phyloP scores from a whole-genome alignment of 2,797 vertebrate species.

The Halcyon chelicuti region DNA sequence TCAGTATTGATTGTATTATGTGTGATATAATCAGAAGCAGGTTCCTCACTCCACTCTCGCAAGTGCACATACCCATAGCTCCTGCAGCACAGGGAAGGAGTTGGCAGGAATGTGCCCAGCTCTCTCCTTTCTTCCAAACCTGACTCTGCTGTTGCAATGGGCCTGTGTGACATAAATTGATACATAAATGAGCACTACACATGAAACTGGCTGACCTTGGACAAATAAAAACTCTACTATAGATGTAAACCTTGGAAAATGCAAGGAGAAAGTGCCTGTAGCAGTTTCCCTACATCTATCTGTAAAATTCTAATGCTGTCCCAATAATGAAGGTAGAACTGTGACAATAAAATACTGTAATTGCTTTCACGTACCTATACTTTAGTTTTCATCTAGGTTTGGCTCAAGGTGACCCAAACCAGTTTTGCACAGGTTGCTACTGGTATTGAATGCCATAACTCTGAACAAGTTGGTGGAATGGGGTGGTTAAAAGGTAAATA shows the following conservation, averaged over 20 bases:
- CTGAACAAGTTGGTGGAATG: not conserved
- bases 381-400: not conserved
- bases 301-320: not conserved
- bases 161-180: not conserved
- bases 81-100: not conserved
- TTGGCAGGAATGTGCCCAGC: not conserved
- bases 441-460: not conserved
- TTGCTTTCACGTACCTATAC: not conserved
- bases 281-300: not conserved
- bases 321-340: not conserved
- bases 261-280: not conserved
- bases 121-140: not conserved
- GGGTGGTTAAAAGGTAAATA: not conserved
- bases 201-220: not conserved
- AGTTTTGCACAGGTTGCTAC: not conserved
- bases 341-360: not conserved
- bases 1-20: not conserved
- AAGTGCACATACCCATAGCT: not conserved
- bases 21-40: not conserved
- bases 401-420: not conserved
- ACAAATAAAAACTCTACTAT: not conserved
- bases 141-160: not conserved
- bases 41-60: not conserved
- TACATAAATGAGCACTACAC: not conserved
- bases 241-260: not conserved